Evolutionary conservation across 2,888 invertebrate genomes (phyloP).

Genomic region (Acanthosepion pharaonis): DNA sequence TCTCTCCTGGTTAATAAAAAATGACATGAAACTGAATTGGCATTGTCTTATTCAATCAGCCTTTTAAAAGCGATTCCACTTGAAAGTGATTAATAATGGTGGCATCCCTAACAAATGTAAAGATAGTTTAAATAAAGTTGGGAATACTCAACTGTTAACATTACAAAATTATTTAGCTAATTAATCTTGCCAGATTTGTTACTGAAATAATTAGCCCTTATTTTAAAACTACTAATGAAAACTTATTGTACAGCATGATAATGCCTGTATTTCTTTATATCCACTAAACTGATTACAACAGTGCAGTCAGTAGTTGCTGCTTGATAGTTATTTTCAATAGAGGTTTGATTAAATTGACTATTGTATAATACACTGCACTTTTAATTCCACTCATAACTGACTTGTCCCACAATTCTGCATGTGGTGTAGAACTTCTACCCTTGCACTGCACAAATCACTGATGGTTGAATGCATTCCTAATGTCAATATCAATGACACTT

Average conservation of each 20-base stretch:
- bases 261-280: background rate
- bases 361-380: background rate
- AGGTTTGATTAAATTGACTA: background rate
- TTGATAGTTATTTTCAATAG: background rate
- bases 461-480: background rate
- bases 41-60: background rate
- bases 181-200: background rate
- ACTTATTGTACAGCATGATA: background rate
- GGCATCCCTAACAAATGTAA: background rate
- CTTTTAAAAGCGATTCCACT: background rate
- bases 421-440: background rate
- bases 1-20: background rate
- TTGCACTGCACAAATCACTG: slow-evolving; percentile 33
- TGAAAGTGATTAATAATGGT: background rate
- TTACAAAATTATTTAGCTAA: background rate
- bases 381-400: background rate
- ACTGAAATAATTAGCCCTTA: background rate
- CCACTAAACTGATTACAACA: background rate
- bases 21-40: background rate
- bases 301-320: background rate
- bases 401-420: background rate
- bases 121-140: background rate
- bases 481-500: too few species aligned
- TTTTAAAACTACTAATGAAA: background rate
- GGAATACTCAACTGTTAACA: background rate